A percentile compares a stretch with the other conserved stretches of the same genome.
Evolutionary conservation across 2,888 invertebrate species (phyloP).

Genomic region (Cryptops parisi): DNA sequence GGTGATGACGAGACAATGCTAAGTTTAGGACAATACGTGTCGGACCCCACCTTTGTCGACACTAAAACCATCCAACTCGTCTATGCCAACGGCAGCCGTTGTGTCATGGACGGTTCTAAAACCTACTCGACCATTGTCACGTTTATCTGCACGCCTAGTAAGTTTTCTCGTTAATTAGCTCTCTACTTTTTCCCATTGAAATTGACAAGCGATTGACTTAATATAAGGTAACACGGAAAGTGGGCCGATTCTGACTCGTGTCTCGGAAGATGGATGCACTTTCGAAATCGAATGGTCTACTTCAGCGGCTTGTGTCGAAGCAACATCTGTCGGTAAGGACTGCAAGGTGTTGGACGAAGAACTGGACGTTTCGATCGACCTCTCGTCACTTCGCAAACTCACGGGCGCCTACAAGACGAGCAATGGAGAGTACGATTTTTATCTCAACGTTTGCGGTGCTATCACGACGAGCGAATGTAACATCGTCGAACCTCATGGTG

Average conservation of each 20-base stretch:
- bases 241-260: conserved; percentile 7
- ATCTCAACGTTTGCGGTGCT: conserved; percentile 26
- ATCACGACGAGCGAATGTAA: conserved; percentile 24
- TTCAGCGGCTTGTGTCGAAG: conserved; percentile 12
- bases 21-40: conserved; percentile 10
- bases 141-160: conserved; percentile 12
- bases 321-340: conserved; percentile 16
- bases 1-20: neutral
- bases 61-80: neutral
- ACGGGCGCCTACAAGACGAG: conserved; percentile 21
- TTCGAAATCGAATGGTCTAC: conserved; percentile 16
- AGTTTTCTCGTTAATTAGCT: neutral
- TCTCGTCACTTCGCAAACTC: conserved; percentile 23
- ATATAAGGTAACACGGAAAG: conserved; percentile 1
- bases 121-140: neutral
- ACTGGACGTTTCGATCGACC: conserved; percentile 26
- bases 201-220: neutral
- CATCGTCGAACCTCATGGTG: conserved; percentile 21
- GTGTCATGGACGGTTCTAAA: neutral
- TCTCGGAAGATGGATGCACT: conserved; percentile 10
- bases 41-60: neutral
- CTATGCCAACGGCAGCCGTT: conserved; percentile 8
- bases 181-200: too few relatives aligned
- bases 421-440: conserved; percentile 23
- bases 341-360: conserved; percentile 20